Evolutionary conservation across 2,797 vertebrate species (phyloP).

Genomic region (Melanogrammus aeglefinus): DNA sequence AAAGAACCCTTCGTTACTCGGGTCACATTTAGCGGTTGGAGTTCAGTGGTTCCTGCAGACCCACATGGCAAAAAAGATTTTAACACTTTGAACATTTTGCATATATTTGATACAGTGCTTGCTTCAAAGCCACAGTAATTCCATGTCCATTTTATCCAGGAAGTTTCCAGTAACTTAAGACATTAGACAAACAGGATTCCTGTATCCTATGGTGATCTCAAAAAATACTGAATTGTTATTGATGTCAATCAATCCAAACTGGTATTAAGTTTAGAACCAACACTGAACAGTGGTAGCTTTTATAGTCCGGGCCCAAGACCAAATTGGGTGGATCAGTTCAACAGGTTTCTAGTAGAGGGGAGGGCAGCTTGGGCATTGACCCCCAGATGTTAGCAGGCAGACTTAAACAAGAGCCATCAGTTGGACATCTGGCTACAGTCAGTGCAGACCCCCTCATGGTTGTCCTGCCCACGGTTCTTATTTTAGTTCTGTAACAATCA

Average conservation of each 20-base stretch:
- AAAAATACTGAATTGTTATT: background rate
- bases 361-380: background rate
- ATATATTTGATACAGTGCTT: background rate
- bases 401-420: background rate
- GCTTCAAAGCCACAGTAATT: background rate
- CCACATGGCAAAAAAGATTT: background rate
- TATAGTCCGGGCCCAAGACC: background rate
- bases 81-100: background rate
- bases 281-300: background rate
- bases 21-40: background rate
- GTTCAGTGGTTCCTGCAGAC: background rate
- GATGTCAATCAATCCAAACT: conserved; percentile 4
- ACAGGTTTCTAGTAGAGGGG: background rate
- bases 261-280: background rate
- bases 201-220: background rate
- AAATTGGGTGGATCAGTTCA: conserved; percentile 1
- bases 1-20: background rate
- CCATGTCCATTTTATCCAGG: background rate
- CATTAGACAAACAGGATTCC: background rate
- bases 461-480: background rate
- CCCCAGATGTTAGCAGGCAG: conserved; percentile 33
- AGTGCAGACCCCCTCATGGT: background rate
- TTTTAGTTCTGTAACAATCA: background rate
- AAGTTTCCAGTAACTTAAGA: conserved; percentile 3
- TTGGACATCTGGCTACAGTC: background rate